phyloP scores from a whole-genome alignment of 2,797 vertebrate species.

The Channallabes apus region DNA sequence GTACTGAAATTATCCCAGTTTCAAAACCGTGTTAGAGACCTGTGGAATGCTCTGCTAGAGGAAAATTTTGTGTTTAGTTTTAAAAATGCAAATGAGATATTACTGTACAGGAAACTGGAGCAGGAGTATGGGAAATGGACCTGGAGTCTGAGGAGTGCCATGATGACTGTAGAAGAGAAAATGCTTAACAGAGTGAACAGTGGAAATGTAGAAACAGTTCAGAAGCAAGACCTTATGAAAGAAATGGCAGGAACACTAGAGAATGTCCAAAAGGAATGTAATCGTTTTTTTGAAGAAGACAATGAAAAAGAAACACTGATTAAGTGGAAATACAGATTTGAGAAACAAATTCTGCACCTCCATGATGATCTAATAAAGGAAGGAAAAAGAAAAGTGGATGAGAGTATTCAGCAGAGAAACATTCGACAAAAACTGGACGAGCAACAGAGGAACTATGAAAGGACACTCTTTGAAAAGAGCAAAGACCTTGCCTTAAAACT shows the following conservation, averaged over 20 bases:
- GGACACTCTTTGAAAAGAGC: constrained; percentile 52
- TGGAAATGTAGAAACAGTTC: background rate
- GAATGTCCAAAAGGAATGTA: constrained; percentile 11
- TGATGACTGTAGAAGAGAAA: constrained; percentile 63
- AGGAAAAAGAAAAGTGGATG: constrained; percentile 43
- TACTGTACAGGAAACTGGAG: constrained; percentile 69
- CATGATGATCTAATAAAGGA: constrained; percentile 32
- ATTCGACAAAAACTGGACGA: constrained; percentile 29
- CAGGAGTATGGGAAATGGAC: constrained; percentile 63
- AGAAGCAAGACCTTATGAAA: background rate
- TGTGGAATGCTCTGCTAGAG: constrained; percentile 72
- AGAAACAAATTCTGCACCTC: background rate
- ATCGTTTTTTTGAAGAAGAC: background rate
- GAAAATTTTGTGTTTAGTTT: constrained; percentile 79
- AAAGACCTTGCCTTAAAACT: constrained; percentile 53
- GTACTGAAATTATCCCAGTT: constrained; percentile 65
- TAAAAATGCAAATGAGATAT: constrained; percentile 72
- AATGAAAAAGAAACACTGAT: background rate
- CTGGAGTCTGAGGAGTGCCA: constrained; percentile 67
- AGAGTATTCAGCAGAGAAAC: constrained; percentile 25
- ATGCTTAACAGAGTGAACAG: constrained; percentile 51
- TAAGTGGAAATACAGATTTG: constrained; percentile 7
- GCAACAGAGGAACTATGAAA: constrained; percentile 49
- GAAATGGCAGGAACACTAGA: background rate
- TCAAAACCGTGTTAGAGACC: constrained; percentile 60